Base-by-base conservation (phyloP, 2,888 invertebrate species). In the Synanthedon myopaeformis region DNA sequence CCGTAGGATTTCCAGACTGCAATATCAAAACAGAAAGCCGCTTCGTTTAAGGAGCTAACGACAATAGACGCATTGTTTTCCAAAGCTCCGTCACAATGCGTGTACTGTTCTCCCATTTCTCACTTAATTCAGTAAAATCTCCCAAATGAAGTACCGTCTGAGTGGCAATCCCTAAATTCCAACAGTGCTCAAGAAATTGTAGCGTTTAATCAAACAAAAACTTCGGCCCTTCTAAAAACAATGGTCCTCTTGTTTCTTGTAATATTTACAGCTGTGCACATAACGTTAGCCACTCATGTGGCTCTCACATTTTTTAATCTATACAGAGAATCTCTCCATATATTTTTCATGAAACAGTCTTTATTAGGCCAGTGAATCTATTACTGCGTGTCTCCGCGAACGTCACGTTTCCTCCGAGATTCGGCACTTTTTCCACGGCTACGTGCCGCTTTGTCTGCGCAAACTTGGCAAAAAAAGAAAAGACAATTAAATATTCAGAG, bases 61-160 rank as follows among this genome's bases (percentile, higher is more conserved):
- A 83, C 82, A 85, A 82, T 77, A 63, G 70, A 23, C 52, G 69
- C 68, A 82, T 84, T 85, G 85, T 80, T 77, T 51, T 67, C 66
- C 69, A 55, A 70, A 76, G 74, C 69, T 67, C 64, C 56, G 57
- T 59, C 66, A 85, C 79, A 82, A 80, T 72, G 64, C 66, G 54
- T 58, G 57, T 68, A 72, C 76, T 82, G 78, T 82, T 75, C 70
- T 61, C 59, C 61, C 67, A 66, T 69, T 70, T 68, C 70, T 65
- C 66, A 68, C 66, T 70, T 73, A 79, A 82, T 80, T 76, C 58
- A 71, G 76, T 70, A 76, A 55, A 82, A 78, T 75, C 74, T 72
- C 72, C 70, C 60, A 73, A 79, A 81, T 74, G 71, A 76, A 73
- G 67, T 66, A 67, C 68, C 64, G 67, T 66, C 72, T 72, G 74